Evolutionary conservation across 2,888 invertebrate species (phyloP).

Genomic region (Athrips mouffetella): DNA sequence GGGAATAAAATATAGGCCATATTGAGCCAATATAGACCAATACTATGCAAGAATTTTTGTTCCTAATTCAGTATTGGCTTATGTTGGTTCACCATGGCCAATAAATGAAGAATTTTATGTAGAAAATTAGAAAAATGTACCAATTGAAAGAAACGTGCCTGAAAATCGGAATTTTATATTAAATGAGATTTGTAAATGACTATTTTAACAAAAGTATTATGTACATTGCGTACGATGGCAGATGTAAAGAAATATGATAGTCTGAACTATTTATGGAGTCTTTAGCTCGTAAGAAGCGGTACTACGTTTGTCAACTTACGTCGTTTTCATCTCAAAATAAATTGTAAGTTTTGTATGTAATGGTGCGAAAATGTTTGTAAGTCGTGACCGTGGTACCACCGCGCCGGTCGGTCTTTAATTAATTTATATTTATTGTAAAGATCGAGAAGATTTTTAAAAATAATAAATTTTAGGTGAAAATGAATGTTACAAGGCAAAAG

Average conservation of each 20-base stretch:
- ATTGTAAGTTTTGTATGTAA: neutral
- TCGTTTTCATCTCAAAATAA: neutral
- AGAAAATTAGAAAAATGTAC: conserved; percentile 8
- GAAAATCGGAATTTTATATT: conserved; percentile 22
- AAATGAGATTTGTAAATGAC: neutral
- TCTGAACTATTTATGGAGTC: conserved; percentile 7
- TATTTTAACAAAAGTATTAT: conserved; percentile 8
- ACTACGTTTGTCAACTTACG: neutral
- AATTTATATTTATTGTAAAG: no score
- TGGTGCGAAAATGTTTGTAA: neutral
- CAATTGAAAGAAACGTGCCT: conserved; percentile 29
- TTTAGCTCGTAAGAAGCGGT: neutral
- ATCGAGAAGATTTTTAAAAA: no score
- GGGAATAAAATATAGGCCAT: neutral
- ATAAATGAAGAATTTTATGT: neutral
- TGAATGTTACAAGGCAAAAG: no score
- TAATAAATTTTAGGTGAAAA: no score
- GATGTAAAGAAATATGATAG: conserved; percentile 1
- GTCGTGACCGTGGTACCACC: neutral
- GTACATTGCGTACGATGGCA: conserved; percentile 6
- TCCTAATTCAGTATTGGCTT: no score
- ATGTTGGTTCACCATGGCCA: neutral
- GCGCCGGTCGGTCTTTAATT: neutral
- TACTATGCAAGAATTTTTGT: neutral
- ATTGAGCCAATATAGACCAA: neutral